Percentiles rank a stretch among this genome's conserved stretches.
These are phyloP conservation scores for Melinaea menophilus DNA, from an alignment of 2,888 invertebrate species.

Conservation along the genomic window DNA sequence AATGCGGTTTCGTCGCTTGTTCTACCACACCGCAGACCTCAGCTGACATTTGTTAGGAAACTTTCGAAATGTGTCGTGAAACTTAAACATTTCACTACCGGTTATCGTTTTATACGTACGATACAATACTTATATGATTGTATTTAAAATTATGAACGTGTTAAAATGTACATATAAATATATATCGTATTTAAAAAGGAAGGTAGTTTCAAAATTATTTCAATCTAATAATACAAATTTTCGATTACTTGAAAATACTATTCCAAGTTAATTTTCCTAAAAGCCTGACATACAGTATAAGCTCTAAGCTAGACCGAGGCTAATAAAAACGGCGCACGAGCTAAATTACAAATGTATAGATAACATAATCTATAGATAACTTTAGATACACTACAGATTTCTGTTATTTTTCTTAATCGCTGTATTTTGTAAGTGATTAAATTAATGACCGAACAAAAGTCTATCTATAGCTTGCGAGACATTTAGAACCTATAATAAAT, in stretches of 20 bases:
- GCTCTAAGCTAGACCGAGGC: no score
- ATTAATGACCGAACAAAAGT: neutral
- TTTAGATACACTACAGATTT: no score
- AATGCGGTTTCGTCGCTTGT: slow-evolving; percentile 20
- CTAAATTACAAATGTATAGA: no score
- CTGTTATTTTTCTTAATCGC: neutral
- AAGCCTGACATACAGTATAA: no score
- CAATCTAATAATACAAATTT: no score
- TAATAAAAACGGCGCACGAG: no score
- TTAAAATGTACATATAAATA: neutral
- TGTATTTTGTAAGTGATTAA: neutral
- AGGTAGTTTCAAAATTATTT: no score
- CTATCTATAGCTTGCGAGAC: no score
- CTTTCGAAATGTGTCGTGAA: slow-evolving; percentile 5
- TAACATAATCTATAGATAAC: no score
- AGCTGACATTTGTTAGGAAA: slow-evolving; percentile 24
- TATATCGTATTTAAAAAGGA: neutral
- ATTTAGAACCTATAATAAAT: no score
- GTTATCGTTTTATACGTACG: neutral
- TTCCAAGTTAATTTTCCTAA: no score
- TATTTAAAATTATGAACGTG: neutral
- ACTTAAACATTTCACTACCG: slow-evolving; percentile 7
- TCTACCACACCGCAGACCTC: slow-evolving; percentile 24
- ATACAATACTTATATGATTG: neutral
- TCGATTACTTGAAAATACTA: no score